Base-by-base conservation (phyloP, 2,797 vertebrate genomes). In the Champsocephalus gunnari region DNA sequence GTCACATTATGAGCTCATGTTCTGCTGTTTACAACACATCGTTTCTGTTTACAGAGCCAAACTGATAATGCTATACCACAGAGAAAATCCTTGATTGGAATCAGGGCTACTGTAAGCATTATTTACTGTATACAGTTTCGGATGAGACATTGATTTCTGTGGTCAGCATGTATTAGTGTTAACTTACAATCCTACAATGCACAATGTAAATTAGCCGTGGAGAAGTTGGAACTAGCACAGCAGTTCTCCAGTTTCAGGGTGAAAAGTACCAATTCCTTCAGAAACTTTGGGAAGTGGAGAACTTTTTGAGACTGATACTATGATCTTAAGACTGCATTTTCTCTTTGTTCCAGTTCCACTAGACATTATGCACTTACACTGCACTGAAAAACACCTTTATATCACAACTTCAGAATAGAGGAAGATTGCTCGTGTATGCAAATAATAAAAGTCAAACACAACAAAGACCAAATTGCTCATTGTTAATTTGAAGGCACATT, bases 71-170 rank as follows among this genome's bases (percentile, higher is more conserved):
- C 70, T 47, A 63, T 63, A 81, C 58, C 57, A 45, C 48, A 49
- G 80, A 87, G 70, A 84, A 83, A 83, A 82, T 66, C 41, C 24
- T 24, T 84, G 81, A 90, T 74, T 82, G 66, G 77, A 85, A 83
- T 71, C 3, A 63, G 75, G 77, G 80, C 80, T 66, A 77, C 82
- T 80, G 87, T 87, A 89, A 83, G 88, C 87, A 86, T 88, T 91
- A 92, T 91, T 92, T 92, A 91, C 90, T 78, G 66, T 77, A 38
- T 38, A 71, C 72, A 49, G 71, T 77, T 77, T 80, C 79, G 82
- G 87, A 93, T 88, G 86, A 86, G 83, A 88, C 88, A 94, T 92
- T 90, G 92, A 93, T 93, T 92, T 90, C 90, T 83, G 77, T 75
- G 75, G 84, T 93, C 91, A 91, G 91, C 92, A 89, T 87, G 79